Base-by-base conservation (phyloP, 2,113 vertebrate species). In the Salvelinus fontinalis region DNA sequence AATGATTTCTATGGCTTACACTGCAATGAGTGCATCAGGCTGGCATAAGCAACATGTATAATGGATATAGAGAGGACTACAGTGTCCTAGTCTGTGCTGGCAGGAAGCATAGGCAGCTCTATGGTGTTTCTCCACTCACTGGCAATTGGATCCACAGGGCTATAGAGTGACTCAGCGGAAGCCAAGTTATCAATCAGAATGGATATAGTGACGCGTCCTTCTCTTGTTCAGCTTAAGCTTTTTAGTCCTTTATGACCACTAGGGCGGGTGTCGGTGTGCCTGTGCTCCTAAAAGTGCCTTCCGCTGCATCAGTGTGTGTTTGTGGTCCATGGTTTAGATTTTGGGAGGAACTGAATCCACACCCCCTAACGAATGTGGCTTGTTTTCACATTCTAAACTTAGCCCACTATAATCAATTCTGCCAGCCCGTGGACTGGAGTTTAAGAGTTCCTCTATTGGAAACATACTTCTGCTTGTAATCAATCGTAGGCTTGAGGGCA, bases 371-470 rank as follows among this genome's bases (percentile, higher is more conserved):
- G 34, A 60, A 18, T 67, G 57, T 77, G 51, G 64, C 69, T 59
- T 16, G 57, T 62, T 72, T 80, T 78, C 71, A 59, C 14, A 12
- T 74, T 70, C 48, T 72, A 74, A 80, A 77, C 12, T 64, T 78
- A 78, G 73, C 77, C 48, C 72, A 48, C 85, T 39, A 11, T 11
- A 44, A 44, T 44, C 39, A 44, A 88, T 92, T 64, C 27, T 79
- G 70, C 31, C 77, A 20, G 77, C 76, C 80, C 31, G 70, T 44
- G n/a, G 76, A 59, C 44, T 77, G 70, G 72, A 70, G 78, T 73
- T 79, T 75, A 76, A 74, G 60, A 76, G 78, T 86, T 89, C 86
- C 84, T 88, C 82, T 86, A 83, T 85, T 90, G 86, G 86, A 90
- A 91, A 90, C 79, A 70, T 70, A 79, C 39, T 79, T 74, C 74